Evolutionary conservation across 2,113 vertebrate species (phyloP).

Genomic region (Rattus norvegicus): DNA sequence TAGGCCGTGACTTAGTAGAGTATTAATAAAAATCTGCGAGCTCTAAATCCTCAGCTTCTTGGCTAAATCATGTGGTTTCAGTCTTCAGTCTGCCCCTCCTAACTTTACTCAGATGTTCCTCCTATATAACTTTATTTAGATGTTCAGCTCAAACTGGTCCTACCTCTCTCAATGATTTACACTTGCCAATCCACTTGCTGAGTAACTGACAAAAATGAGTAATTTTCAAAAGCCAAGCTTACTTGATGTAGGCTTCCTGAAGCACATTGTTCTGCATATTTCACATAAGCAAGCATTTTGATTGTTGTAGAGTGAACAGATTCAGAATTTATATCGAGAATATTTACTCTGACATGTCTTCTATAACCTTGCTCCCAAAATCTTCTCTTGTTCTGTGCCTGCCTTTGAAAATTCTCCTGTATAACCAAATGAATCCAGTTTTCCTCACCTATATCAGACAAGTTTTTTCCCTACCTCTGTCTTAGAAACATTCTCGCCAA

Average conservation of each 20-base stretch:
- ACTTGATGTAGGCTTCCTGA: neutral
- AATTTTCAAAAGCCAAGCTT: neutral
- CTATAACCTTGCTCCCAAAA: neutral
- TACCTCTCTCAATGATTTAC: neutral
- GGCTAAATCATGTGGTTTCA: fast-evolving
- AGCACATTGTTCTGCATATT: neutral
- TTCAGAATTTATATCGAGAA: neutral
- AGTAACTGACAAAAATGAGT: neutral
- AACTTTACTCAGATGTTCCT: neutral
- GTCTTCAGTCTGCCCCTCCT: no score
- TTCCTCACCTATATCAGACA: neutral
- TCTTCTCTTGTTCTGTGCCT: neutral
- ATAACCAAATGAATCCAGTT: neutral
- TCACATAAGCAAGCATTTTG: neutral
- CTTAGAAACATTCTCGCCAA: neutral
- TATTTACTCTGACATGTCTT: neutral
- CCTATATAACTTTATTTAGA: neutral
- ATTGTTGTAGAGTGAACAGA: neutral
- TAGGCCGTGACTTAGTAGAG: neutral
- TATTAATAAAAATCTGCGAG: neutral
- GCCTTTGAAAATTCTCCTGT: neutral
- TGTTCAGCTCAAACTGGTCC: neutral
- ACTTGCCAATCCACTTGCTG: neutral
- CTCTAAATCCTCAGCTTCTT: neutral
- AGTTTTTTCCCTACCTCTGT: neutral